Conservation (phyloP, 2,113 vertebrate species). For the Phocoena sinus region DNA sequence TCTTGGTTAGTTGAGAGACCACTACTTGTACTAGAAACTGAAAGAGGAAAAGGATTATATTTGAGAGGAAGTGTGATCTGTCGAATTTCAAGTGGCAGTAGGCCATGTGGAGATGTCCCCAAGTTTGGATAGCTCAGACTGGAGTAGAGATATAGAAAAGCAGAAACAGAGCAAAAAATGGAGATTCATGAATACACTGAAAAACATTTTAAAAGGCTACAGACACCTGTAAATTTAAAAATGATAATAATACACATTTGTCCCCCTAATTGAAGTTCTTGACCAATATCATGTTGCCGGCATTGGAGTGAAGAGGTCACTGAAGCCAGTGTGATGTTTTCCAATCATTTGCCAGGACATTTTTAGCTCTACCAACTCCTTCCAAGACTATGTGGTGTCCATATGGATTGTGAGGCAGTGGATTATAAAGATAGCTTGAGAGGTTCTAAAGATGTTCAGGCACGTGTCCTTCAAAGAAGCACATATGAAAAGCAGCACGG, state of each 20-base stretch:
- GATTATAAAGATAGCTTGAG: slow-evolving; percentile 24
- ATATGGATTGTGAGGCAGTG: slow-evolving; percentile 45
- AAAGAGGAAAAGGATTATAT: not conserved
- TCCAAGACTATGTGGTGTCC: slow-evolving; percentile 25
- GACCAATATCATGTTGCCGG: not conserved
- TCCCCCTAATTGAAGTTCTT: not conserved
- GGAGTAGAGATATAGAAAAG: not conserved
- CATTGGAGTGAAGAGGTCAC: not conserved
- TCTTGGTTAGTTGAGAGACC: not conserved
- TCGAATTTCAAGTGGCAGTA: not conserved
- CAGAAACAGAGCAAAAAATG: not conserved
- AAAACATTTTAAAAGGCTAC: not conserved
- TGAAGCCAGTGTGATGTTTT: not conserved
- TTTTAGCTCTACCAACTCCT: slow-evolving; percentile 8
- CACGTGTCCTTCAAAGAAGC: not conserved
- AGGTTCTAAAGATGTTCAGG: slow-evolving; percentile 20
- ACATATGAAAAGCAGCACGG: not conserved
- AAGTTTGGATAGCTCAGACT: not conserved
- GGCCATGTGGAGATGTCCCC: not conserved
- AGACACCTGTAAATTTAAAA: not conserved
- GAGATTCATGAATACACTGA: not conserved
- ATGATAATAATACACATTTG: not conserved
- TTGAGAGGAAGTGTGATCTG: not conserved
- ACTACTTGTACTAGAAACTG: not conserved
- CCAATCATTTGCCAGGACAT: not conserved